phyloP scores from a whole-genome alignment of 2,888 invertebrate species.

The Trichacis sp. region DNA sequence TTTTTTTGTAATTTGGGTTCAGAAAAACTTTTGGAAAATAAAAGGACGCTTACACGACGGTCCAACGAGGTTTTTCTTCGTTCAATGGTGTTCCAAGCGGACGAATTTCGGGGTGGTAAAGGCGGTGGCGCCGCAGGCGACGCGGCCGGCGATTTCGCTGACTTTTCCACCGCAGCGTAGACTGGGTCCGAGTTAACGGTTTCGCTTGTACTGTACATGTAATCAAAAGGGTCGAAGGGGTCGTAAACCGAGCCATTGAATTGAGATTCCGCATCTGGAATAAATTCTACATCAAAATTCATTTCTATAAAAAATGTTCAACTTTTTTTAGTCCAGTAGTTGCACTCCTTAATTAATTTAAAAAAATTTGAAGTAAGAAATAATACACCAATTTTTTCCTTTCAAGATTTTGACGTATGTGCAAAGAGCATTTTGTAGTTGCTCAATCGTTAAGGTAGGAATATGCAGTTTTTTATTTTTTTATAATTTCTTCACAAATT shows the following conservation, averaged over 20 bases:
- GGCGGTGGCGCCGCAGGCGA: slow-evolving; percentile 74
- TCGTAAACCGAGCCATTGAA: slow-evolving; percentile 78
- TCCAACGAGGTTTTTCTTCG: slow-evolving; percentile 68
- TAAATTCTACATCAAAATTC: no score
- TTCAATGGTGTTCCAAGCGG: slow-evolving; percentile 71
- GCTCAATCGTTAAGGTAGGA: no score
- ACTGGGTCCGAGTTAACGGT: slow-evolving; percentile 76
- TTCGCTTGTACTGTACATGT: slow-evolving; percentile 78
- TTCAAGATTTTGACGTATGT: no score
- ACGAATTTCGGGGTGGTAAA: slow-evolving; percentile 73
- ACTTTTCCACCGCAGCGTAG: slow-evolving; percentile 77
- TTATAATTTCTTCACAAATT: no score
- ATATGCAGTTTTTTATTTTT: no score
- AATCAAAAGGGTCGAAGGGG: slow-evolving; percentile 84
- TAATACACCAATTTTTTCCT: no score
- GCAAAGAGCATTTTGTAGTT: no score
- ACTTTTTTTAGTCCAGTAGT: no score
- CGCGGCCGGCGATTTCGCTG: slow-evolving; percentile 70
- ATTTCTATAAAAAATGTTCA: no score
- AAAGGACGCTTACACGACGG: slow-evolving; percentile 57
- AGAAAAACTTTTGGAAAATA: neutral
- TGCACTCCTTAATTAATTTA: no score
- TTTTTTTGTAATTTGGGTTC: slow-evolving; percentile 23
- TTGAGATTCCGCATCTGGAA: slow-evolving; percentile 70
- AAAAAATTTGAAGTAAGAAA: no score